Evolutionary conservation across 23 tunicate genomes (phyloP).

Genomic region (Halocynthia aurantium): DNA sequence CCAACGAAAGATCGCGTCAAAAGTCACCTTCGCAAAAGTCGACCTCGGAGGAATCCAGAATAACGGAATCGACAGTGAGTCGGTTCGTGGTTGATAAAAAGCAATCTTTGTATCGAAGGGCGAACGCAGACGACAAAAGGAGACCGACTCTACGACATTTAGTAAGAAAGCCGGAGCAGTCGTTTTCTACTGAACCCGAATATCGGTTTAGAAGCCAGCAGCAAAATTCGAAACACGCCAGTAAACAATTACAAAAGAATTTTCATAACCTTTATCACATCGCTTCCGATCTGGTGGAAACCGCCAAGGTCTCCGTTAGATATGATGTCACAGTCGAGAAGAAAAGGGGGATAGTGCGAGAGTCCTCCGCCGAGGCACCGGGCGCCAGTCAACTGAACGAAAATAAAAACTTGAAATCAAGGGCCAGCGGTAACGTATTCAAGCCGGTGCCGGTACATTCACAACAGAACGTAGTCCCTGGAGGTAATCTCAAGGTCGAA

Average conservation of each 20-base stretch:
- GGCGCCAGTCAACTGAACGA: not conserved
- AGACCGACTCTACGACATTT: not conserved
- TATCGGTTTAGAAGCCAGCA: constrained; percentile 3
- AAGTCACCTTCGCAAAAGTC: no score
- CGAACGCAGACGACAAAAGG: not conserved
- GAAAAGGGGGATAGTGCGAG: constrained; percentile 30
- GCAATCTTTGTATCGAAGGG: no score
- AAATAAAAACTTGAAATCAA: not conserved
- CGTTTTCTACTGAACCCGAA: not conserved
- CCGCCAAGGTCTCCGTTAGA: constrained; percentile 61
- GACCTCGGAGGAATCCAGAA: no score
- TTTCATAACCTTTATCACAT: constrained; percentile 32
- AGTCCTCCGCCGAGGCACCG: constrained; percentile 7
- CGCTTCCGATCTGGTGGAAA: constrained; percentile 41
- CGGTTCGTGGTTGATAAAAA: not conserved
- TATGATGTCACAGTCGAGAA: constrained; percentile 42
- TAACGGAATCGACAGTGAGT: constrained; percentile 8
- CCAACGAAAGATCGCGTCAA: not conserved
- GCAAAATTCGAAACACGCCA: not conserved
- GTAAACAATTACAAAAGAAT: not conserved
- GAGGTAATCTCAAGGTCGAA: not conserved
- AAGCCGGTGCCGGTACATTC: constrained; percentile 16
- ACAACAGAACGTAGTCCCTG: not conserved
- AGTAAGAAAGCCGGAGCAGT: not conserved
- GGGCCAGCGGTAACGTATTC: no score